These are phyloP conservation scores for Sebastes alutus DNA, from an alignment of 2,797 vertebrate species.

Conservation along the genomic window DNA sequence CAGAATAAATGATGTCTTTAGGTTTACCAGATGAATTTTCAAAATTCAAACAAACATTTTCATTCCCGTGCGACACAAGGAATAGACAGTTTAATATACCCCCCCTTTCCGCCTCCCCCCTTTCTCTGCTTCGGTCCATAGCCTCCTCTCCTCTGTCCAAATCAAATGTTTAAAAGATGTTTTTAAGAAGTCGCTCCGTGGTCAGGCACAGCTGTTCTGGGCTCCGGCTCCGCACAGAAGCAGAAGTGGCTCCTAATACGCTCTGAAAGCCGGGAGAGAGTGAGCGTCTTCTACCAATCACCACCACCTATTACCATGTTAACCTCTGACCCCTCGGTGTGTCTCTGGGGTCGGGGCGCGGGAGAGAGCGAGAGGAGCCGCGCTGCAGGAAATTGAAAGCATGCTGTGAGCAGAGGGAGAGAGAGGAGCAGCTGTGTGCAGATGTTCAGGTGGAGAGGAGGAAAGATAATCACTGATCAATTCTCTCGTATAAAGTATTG, in stretches of 20 bases:
- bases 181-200: slow-evolving; percentile 74
- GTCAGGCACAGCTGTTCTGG: slow-evolving; percentile 79
- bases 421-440: slow-evolving; percentile 42
- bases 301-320: slow-evolving; percentile 82
- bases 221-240: slow-evolving; percentile 67
- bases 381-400: slow-evolving; percentile 71
- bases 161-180: slow-evolving; percentile 82
- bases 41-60: slow-evolving; percentile 63
- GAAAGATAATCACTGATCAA: slow-evolving; percentile 35
- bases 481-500: slow-evolving; percentile 8
- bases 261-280: slow-evolving; percentile 65
- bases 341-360: slow-evolving; percentile 61
- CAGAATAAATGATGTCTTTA: slow-evolving; percentile 57
- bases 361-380: slow-evolving; percentile 11
- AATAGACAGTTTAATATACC: slow-evolving; percentile 46
- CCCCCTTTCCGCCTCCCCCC: not conserved
- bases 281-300: slow-evolving; percentile 80
- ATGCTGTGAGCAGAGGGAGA: slow-evolving; percentile 18
- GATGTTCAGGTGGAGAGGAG: slow-evolving; percentile 58
- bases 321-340: slow-evolving; percentile 76
- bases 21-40: slow-evolving; percentile 52
- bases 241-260: slow-evolving; percentile 67
- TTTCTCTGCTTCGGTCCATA: slow-evolving; percentile 42
- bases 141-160: slow-evolving; percentile 70
- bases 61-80: slow-evolving; percentile 33